These are phyloP conservation scores for Augochlora pura DNA, from an alignment of 1,140 invertebrate species.

Conservation along the genomic window DNA sequence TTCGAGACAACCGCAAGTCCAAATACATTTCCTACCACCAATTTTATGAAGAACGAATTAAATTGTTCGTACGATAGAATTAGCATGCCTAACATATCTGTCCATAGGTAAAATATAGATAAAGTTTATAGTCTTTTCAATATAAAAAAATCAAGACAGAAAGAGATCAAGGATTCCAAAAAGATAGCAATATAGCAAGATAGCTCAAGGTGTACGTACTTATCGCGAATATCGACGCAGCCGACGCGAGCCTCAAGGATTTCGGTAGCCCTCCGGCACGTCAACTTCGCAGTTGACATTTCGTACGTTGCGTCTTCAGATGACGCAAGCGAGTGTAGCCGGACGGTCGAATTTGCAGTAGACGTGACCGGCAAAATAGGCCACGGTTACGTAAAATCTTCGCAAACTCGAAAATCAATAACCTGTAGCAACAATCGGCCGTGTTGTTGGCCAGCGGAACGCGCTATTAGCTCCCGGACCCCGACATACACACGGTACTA, in stretches of 20 bases:
- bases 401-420: slow-evolving; percentile 22
- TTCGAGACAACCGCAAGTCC: too few relatives aligned
- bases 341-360: slow-evolving; percentile 5
- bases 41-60: too few relatives aligned
- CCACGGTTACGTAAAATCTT: slow-evolving; percentile 42
- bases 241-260: slow-evolving; percentile 8
- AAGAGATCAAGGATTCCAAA: too few relatives aligned
- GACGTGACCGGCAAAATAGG: not conserved
- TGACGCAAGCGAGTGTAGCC: slow-evolving; percentile 5
- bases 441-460: not conserved
- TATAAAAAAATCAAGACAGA: too few relatives aligned
- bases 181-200: too few relatives aligned
- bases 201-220: not conserved
- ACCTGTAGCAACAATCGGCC: not conserved
- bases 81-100: too few relatives aligned
- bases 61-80: too few relatives aligned
- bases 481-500: not conserved
- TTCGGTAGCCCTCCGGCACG: not conserved
- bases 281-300: slow-evolving; percentile 14
- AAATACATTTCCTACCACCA: too few relatives aligned
- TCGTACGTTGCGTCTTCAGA: not conserved
- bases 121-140: too few relatives aligned
- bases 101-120: too few relatives aligned
- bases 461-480: not conserved
- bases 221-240: slow-evolving; percentile 15